These are phyloP conservation scores for Myripristis jacobus DNA, from an alignment of 2,797 vertebrate genomes.

Conservation along the genomic window DNA sequence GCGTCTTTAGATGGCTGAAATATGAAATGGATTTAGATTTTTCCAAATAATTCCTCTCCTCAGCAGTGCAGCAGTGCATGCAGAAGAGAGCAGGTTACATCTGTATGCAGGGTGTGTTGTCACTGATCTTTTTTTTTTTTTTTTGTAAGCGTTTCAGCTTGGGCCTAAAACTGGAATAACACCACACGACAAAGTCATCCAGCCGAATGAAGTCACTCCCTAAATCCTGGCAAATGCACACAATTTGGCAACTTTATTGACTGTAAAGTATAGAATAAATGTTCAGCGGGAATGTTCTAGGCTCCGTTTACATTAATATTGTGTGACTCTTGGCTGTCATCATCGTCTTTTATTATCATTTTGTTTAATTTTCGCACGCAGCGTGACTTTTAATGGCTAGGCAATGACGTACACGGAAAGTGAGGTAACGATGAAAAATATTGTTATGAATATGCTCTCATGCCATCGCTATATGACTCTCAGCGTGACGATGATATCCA, in stretches of 20 bases:
- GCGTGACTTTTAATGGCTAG: constrained; percentile 43
- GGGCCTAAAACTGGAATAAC: neutral
- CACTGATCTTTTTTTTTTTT: neutral
- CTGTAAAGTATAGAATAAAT: constrained; percentile 40
- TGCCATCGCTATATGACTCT: neutral
- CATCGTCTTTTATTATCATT: constrained; percentile 52
- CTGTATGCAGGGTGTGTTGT: no score
- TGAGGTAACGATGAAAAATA: constrained; percentile 24
- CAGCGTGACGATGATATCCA: neutral
- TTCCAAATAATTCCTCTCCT: neutral
- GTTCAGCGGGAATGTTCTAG: constrained; percentile 10
- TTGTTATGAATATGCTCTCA: neutral
- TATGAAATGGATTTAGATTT: no score
- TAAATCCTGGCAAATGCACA: constrained; percentile 9
- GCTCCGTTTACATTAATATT: constrained; percentile 14
- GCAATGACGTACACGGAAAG: constrained; percentile 45
- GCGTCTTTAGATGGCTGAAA: no score
- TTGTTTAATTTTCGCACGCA: constrained; percentile 50
- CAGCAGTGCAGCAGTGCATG: neutral
- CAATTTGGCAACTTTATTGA: constrained; percentile 13
- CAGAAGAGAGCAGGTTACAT: no score
- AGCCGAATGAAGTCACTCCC: constrained; percentile 35
- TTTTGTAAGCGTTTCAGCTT: neutral
- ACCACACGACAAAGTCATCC: constrained; percentile 8
- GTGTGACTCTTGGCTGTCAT: constrained; percentile 46